Percentiles rank a stretch among this genome's conserved stretches.
Evolutionary conservation across 2,113 vertebrate species (phyloP).

Genomic region (Xiphophorus hellerii): DNA sequence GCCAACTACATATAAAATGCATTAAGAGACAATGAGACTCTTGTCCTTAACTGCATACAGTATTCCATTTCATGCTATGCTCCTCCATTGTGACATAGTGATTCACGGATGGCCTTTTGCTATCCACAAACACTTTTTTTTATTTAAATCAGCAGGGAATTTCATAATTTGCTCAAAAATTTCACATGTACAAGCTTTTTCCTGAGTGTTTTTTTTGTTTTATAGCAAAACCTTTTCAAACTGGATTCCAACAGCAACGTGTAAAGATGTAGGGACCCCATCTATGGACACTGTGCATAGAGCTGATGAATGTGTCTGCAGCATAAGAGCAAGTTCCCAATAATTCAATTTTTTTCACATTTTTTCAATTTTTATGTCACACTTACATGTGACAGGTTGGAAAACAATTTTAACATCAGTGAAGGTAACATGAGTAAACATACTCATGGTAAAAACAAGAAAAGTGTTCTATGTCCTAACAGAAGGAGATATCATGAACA

Average conservation of each 20-base stretch:
- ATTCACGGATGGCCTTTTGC: background rate
- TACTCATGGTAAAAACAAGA: too few relatives aligned
- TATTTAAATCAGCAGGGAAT: background rate
- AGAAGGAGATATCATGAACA: too few relatives aligned
- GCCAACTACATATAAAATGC: conserved; percentile 14
- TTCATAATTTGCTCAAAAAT: background rate
- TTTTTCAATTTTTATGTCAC: too few relatives aligned
- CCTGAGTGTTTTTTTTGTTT: background rate
- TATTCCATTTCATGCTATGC: background rate
- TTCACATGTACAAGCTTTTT: background rate
- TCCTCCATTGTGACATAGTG: background rate
- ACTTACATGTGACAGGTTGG: too few relatives aligned
- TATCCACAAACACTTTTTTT: background rate
- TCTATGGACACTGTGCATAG: too few relatives aligned
- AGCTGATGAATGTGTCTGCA: background rate
- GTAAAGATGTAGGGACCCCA: too few relatives aligned
- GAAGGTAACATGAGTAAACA: too few relatives aligned
- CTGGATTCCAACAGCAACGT: too few relatives aligned
- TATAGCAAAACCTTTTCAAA: too few relatives aligned
- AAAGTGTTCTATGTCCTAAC: too few relatives aligned
- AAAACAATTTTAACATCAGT: too few relatives aligned
- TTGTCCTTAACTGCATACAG: background rate
- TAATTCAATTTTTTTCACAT: background rate
- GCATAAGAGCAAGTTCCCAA: background rate
- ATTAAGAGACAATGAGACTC: conserved; percentile 15